Evolutionary conservation across 2,113 vertebrate genomes (phyloP).

Genomic region (Halichoerus grypus): DNA sequence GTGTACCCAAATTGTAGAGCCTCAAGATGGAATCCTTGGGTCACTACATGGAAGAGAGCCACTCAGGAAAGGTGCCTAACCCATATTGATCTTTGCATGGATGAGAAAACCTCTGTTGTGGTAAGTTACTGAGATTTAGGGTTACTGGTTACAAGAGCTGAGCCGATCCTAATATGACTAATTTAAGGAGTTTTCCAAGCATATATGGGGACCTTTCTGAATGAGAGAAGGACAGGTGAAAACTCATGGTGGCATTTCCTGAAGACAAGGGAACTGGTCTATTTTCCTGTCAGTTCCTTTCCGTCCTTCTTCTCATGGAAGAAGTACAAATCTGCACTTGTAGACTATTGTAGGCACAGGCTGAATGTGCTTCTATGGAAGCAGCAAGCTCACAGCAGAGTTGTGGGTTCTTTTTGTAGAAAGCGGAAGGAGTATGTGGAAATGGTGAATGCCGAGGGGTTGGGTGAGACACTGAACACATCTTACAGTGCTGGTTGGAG

Average conservation of each 20-base stretch:
- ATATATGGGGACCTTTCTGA: conserved; percentile 1
- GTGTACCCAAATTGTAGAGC: background rate
- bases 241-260: background rate
- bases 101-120: background rate
- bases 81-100: background rate
- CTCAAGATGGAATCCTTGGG: background rate
- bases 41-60: background rate
- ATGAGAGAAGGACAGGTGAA: background rate
- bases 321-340: background rate
- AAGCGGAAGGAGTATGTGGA: background rate
- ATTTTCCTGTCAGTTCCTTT: background rate
- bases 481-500: background rate
- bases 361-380: background rate
- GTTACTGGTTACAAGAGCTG: background rate
- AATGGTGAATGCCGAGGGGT: background rate
- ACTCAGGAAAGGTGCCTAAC: background rate
- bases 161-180: background rate
- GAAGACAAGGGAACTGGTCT: background rate
- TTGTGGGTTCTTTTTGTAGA: background rate
- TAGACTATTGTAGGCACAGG: background rate
- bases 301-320: background rate
- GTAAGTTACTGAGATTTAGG: background rate
- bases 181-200: conserved; percentile 1
- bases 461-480: background rate
- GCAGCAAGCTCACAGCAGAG: background rate